phyloP scores from a whole-genome alignment of 2,797 vertebrate genomes.

The Cygnus olor region DNA sequence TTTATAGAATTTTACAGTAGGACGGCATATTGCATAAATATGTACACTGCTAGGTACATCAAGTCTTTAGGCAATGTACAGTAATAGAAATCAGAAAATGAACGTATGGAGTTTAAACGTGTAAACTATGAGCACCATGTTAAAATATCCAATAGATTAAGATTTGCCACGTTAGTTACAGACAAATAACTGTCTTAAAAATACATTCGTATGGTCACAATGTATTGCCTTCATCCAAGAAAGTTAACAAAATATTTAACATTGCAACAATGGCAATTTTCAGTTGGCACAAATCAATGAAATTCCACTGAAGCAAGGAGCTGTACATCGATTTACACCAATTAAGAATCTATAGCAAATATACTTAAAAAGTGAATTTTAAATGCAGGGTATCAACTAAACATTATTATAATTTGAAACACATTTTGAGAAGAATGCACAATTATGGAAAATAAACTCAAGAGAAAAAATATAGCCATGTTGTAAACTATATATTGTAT shows the following conservation, averaged over 20 bases:
- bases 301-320: neutral
- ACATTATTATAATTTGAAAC: neutral
- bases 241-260: neutral
- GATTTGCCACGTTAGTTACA: neutral
- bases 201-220: neutral
- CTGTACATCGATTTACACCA: neutral
- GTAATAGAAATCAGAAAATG: neutral
- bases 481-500: neutral
- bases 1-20: constrained; percentile 10
- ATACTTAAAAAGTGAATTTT: neutral
- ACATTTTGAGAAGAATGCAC: neutral
- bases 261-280: neutral
- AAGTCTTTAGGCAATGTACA: neutral
- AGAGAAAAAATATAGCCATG: neutral
- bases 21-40: neutral
- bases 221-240: neutral
- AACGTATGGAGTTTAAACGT: neutral
- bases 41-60: neutral
- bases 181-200: neutral
- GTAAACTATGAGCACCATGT: neutral
- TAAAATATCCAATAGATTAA: neutral
- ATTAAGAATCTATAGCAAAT: neutral
- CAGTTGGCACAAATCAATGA: neutral
- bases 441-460: neutral
- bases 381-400: neutral